phyloP scores from a whole-genome alignment of 2,113 vertebrate species.

The Serinus canaria region DNA sequence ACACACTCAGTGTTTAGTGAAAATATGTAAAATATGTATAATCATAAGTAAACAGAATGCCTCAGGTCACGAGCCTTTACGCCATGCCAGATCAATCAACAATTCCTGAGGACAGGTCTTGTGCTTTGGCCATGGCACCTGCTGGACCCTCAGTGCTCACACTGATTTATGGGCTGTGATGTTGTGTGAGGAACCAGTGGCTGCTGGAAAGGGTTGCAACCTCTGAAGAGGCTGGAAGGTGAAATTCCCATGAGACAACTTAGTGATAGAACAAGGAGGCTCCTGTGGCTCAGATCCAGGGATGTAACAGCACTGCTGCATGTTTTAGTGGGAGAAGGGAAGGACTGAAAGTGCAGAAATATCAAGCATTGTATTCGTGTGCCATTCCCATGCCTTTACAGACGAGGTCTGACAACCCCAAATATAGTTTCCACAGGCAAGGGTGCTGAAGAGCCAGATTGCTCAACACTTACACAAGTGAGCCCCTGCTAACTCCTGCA shows the following conservation, averaged over 20 bases:
- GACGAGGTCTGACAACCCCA: not conserved
- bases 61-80: not conserved
- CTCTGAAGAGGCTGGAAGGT: not conserved
- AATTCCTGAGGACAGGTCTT: not conserved
- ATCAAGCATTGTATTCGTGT: not conserved
- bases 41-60: not conserved
- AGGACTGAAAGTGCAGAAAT: not conserved
- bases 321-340: not conserved
- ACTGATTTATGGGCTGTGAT: not conserved
- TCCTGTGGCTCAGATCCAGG: not conserved
- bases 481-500: not conserved
- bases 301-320: not conserved
- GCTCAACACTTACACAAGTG: not conserved
- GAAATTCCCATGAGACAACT: not conserved
- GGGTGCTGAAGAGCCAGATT: not conserved
- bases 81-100: not conserved
- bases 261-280: not conserved
- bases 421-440: not conserved
- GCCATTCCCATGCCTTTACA: not conserved
- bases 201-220: not conserved
- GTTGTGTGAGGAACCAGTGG: not conserved
- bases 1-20: not conserved
- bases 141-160: not conserved
- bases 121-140: not conserved
- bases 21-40: not conserved